These are phyloP conservation scores for Musca vetustissima DNA, from an alignment of 1,140 invertebrate species.

Conservation along the genomic window DNA sequence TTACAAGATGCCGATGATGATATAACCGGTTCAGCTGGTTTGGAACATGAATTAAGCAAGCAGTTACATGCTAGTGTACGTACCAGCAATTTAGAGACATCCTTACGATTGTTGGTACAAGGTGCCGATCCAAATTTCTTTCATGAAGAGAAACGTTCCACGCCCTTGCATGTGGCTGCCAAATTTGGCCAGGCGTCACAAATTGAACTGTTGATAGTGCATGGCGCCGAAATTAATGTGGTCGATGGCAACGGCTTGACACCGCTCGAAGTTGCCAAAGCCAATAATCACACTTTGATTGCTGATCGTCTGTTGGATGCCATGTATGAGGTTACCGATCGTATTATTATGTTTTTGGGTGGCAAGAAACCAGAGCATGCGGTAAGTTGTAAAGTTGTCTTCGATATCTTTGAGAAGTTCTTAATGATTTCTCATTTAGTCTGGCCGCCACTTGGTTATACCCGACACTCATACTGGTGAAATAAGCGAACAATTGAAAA, in stretches of 20 bases:
- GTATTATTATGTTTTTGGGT: conserved; percentile 86
- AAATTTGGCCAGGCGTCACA: conserved; percentile 81
- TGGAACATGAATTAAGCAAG: conserved; percentile 75
- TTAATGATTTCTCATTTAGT: conserved; percentile 34
- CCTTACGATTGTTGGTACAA: conserved; percentile 84
- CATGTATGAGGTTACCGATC: conserved; percentile 93
- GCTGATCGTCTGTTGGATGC: conserved; percentile 83
- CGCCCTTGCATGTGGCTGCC: conserved; percentile 91
- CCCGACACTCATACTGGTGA: conserved; percentile 69
- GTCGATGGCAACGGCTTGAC: conserved; percentile 75
- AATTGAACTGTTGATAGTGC: conserved; percentile 87
- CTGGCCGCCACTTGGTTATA: conserved; percentile 84
- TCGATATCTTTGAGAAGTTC: too few species aligned
- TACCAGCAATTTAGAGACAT: conserved; percentile 91
- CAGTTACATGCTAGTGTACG: conserved; percentile 95
- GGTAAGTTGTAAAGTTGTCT: conserved; percentile 32
- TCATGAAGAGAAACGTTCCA: conserved; percentile 91
- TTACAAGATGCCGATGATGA: conserved; percentile 69
- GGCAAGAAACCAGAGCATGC: conserved; percentile 83
- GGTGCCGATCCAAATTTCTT: conserved; percentile 97
- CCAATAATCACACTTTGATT: conserved; percentile 79
- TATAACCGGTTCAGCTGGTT: conserved; percentile 54
- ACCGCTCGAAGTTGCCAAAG: conserved; percentile 80
- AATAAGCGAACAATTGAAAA: conserved; percentile 68
- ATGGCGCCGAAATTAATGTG: conserved; percentile 90